Evolutionary conservation across 1,140 invertebrate species (phyloP), one percentile per base, ranked within the genome.

Genomic region (Thereuonema tuberculata): DNA sequence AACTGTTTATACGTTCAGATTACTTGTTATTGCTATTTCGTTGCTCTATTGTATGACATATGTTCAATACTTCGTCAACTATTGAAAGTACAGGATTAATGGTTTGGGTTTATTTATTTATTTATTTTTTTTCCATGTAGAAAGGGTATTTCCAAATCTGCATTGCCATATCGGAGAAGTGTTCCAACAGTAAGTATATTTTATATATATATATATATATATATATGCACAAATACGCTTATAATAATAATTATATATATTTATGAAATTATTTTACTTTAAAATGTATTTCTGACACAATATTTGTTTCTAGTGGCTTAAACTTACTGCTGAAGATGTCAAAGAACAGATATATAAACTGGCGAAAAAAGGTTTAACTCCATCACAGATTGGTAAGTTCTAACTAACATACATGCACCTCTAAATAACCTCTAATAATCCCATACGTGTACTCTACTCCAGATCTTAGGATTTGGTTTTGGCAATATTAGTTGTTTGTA

Each of bases 81-180:
- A n/a, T n/a, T n/a, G n/a, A n/a, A n/a, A n/a, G n/a, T n/a, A n/a
- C n/a, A n/a, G n/a, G n/a, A n/a, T n/a, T n/a, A n/a, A n/a, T n/a
- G n/a, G n/a, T n/a, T n/a, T n/a, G n/a, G n/a, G n/a, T n/a, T n/a
- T n/a, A n/a, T n/a, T n/a, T n/a, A 17, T 37, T 9, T 17, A 37
- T 37, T 37, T 37, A 37, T 12, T 50, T 50, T 50, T 50, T 50
- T 21, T 50, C 23, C 21, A 12, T 50, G 23, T 24, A 50, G 96
- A 72, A 99, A 99, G 85, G 97, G 97, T 91, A 99, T 99, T 74
- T 98, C 95, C 83, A 91, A 98, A 73, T 98, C 94, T 66, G 93
- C 95, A 63, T 77, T 99, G 56, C 97, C 97, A 24, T 99, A 99
- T 76, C 85, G 95, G 70, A 84, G 96, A 67, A 93, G 89, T 74